phyloP scores from a whole-genome alignment of 2,113 vertebrate species.

The Pelecanus crispus region DNA sequence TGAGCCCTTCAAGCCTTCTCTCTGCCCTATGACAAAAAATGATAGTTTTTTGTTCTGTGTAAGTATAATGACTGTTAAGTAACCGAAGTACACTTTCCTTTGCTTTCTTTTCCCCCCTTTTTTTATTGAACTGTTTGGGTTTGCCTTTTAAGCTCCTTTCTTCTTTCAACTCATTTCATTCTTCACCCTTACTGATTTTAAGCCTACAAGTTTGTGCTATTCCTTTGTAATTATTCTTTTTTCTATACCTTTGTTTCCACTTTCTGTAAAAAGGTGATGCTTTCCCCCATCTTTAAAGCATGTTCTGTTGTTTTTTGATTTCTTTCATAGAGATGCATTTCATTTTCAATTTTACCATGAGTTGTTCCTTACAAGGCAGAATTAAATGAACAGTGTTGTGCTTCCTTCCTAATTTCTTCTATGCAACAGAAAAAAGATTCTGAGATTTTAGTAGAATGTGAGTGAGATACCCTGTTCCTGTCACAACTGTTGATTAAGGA shows the following conservation, averaged over 20 bases:
- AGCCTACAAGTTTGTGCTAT: neutral
- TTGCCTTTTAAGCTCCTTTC: neutral
- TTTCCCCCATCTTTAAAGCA: neutral
- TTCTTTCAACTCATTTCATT: neutral
- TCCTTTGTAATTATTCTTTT: neutral
- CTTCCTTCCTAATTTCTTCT: neutral
- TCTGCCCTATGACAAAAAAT: neutral
- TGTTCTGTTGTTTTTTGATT: neutral
- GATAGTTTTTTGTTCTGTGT: neutral
- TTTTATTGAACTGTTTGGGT: neutral
- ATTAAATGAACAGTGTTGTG: neutral
- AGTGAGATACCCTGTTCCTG: neutral
- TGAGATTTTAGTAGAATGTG: neutral
- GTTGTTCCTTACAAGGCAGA: neutral
- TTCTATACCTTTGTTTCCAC: neutral
- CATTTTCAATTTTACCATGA: neutral
- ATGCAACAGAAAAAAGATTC: neutral
- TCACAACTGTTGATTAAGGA: neutral
- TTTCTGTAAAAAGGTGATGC: neutral
- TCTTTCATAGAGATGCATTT: neutral
- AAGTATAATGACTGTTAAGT: neutral
- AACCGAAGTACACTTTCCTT: neutral
- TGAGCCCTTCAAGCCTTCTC: neutral
- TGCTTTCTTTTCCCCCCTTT: neutral
- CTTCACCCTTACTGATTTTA: neutral